A percentile compares a stretch with the other conserved stretches of the same genome.
Evolutionary conservation across 2,888 invertebrate species (phyloP).

Genomic region (Parnassius orleans): DNA sequence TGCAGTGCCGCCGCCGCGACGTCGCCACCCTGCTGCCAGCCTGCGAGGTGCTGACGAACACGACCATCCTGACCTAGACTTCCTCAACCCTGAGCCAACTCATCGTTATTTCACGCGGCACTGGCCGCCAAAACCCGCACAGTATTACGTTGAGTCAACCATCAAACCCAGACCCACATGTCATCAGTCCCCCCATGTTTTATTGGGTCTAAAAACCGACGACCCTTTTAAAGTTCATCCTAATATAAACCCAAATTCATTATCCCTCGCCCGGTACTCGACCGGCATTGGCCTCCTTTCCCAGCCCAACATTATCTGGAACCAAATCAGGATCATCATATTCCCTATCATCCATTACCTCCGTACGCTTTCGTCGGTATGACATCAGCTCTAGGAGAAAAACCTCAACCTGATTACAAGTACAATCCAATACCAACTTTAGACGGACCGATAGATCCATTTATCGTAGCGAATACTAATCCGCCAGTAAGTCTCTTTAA

Average conservation of each 20-base stretch:
- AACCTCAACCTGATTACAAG: slow-evolving; percentile 65
- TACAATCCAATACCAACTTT: slow-evolving; percentile 65
- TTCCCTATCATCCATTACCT: slow-evolving; percentile 62
- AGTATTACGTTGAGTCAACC: slow-evolving; percentile 69
- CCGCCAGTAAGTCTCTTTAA: slow-evolving; percentile 66
- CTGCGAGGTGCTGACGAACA: slow-evolving; percentile 75
- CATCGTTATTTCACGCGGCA: slow-evolving; percentile 65
- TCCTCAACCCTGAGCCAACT: slow-evolving; percentile 61
- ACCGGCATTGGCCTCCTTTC: slow-evolving; percentile 71
- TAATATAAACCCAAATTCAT: slow-evolving; percentile 59
- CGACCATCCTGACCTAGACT: slow-evolving; percentile 28
- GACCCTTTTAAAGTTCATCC: slow-evolving; percentile 58
- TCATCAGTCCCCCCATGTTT: slow-evolving; percentile 61
- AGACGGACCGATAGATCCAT: slow-evolving; percentile 68
- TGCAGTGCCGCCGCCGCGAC: slow-evolving; percentile 74
- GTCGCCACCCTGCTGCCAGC: slow-evolving; percentile 71
- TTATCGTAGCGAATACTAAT: slow-evolving; percentile 53
- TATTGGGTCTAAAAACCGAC: slow-evolving; percentile 67
- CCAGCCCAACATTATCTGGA: slow-evolving; percentile 73
- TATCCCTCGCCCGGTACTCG: slow-evolving; percentile 62
- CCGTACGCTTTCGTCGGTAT: slow-evolving; percentile 70
- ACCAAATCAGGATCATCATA: slow-evolving; percentile 52
- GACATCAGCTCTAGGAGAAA: slow-evolving; percentile 68
- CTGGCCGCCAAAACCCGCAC: slow-evolving; percentile 69
- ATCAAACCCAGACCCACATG: slow-evolving; percentile 50